These are phyloP conservation scores for Catostylus mosaicus DNA, from an alignment of 30 jellyfish, hydroid and myxozoan species.

Conservation along the genomic window DNA sequence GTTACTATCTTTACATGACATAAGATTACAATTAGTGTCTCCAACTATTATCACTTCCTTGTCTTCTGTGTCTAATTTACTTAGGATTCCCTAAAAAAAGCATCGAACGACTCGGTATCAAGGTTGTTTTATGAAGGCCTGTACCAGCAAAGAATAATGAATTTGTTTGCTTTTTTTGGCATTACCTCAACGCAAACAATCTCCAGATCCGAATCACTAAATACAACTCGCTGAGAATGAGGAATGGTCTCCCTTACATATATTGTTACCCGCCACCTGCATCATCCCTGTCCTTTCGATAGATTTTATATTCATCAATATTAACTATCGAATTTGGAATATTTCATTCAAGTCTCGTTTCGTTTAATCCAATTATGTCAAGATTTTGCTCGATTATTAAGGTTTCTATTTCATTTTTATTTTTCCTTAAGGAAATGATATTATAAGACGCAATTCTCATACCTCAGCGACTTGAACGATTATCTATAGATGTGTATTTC, in stretches of 20 bases:
- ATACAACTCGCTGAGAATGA: conserved; percentile 6
- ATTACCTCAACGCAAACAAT: conserved; percentile 15
- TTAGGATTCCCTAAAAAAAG: background rate
- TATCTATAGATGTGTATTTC: background rate
- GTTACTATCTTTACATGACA: conserved; percentile 7
- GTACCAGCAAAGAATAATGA: conserved; percentile 24
- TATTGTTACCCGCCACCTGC: conserved; percentile 8
- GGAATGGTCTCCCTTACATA: conserved; percentile 22
- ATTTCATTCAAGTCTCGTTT: conserved; percentile 24
- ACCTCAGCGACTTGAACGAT: conserved; percentile 29
- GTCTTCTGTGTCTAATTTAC: conserved; percentile 18
- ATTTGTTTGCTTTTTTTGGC: conserved; percentile 11
- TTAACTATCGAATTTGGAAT: conserved; percentile 29
- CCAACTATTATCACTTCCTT: conserved; percentile 3
- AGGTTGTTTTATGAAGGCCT: conserved; percentile 2
- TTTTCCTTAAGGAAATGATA: conserved; percentile 17
- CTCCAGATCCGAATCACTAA: conserved; percentile 18
- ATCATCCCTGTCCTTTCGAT: conserved; percentile 24
- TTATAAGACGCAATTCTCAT: conserved; percentile 45
- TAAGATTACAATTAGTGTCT: conserved; percentile 25
- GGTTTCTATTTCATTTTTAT: conserved; percentile 13
- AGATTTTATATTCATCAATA: conserved; percentile 9
- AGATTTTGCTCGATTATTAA: conserved; percentile 7
- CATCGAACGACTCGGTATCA: conserved; percentile 9
- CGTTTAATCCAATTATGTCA: conserved; percentile 37